Base-by-base conservation (phyloP, 2,113 vertebrate species). In the Neodon shergylaensis region DNA sequence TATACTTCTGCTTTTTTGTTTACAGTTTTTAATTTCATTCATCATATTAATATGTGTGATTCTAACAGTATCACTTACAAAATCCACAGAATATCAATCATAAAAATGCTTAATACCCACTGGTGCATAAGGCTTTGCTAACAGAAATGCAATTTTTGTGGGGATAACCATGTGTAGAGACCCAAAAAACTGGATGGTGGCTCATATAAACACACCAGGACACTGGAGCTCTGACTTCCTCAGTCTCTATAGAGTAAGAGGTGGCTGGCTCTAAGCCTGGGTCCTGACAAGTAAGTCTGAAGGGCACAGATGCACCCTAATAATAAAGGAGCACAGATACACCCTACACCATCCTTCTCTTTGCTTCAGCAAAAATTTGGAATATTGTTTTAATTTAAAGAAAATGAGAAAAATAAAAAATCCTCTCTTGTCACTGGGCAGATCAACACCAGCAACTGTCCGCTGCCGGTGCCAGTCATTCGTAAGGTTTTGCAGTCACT, bases 1-100 rank as follows among this genome's bases (percentile, higher is more conserved):
- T 93, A 90, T 16, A 70, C 13, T 84, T 61, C 81, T 97, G 22
- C 65, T 90, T 86, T 93, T 66, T 95, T n/a, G 52, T 83, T 90
- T n/a, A 83, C 88, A 65, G 90, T 83, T 94, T 94, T 94, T 42
- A 72, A 36, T 33, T 92, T 96, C 39, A 79, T 61, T 78, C 19
- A 26, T 66, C 28, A 68, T 70, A 54, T 33, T 76, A 86, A 39
- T 70, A 73, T 68, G 39, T 58, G 36, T 26, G 19, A 83, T 74
- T 93, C 24, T 76, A 84, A 90, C 79, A 54, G 78, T 76, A 81
- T 28, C n/a, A 74, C 44, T 78, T 86, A 95, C 7, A 96, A 96
- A 94, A 52, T 61, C 65, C 24, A 83, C 7, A 49, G 88, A 97
- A 66, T 28, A 7, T 93, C 44, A 26, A 68, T 84, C 39, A 47